These are phyloP conservation scores for Pseudopipra pipra DNA, from an alignment of 2,113 vertebrate species.

Conservation along the genomic window DNA sequence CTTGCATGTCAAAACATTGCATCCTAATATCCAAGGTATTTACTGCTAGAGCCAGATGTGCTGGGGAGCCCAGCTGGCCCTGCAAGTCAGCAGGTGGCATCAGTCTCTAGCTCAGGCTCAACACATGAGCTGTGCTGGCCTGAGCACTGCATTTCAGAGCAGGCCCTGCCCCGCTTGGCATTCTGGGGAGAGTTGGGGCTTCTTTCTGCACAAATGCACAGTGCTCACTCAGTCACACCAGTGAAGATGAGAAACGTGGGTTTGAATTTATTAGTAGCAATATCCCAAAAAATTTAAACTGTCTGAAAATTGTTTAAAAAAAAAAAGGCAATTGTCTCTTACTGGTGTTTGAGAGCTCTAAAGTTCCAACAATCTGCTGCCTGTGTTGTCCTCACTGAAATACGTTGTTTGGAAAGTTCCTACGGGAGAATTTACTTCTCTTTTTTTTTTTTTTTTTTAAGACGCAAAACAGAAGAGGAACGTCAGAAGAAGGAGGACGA, in stretches of 20 bases:
- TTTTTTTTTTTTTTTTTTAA: conserved; percentile 56
- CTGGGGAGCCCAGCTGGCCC: not conserved
- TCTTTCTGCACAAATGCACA: not conserved
- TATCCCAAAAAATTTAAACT: not conserved
- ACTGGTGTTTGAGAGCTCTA: not conserved
- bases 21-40: not conserved
- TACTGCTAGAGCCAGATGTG: not conserved
- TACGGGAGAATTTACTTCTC: not conserved
- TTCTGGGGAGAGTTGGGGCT: not conserved
- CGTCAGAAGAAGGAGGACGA: conserved; percentile 94
- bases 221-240: not conserved
- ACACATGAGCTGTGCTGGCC: not conserved
- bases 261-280: not conserved
- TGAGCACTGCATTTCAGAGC: not conserved
- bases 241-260: not conserved
- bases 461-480: conserved; percentile 95
- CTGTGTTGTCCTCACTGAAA: not conserved
- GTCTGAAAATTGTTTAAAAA: not conserved
- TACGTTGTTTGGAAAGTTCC: not conserved
- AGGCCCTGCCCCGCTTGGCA: fast-evolving
- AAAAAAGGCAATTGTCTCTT: not conserved
- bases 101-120: not conserved
- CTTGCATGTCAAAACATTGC: not conserved
- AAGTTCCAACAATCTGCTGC: not conserved
- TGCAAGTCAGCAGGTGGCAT: not conserved